Evolutionary conservation across 2,888 invertebrate species (phyloP).

Genomic region (Drosophila nigricruria): DNA sequence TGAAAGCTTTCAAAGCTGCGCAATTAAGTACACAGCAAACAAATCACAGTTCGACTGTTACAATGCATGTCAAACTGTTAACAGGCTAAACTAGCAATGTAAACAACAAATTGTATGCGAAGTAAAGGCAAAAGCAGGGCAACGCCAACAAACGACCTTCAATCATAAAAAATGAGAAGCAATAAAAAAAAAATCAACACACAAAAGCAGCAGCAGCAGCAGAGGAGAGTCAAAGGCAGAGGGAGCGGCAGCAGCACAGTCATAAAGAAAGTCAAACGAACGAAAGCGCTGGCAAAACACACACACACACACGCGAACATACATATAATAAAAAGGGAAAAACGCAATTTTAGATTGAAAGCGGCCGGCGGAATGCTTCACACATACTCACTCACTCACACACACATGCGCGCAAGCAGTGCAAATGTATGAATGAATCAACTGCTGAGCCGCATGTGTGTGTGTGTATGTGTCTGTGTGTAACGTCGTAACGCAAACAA

Average conservation of each 20-base stretch:
- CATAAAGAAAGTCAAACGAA: conserved; percentile 64
- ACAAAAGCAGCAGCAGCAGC: conserved; percentile 38
- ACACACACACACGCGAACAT: conserved; percentile 5
- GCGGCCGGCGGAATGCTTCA: conserved; percentile 34
- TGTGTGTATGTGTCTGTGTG: conserved; percentile 10
- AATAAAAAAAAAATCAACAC: conserved; percentile 56
- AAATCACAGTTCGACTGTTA: conserved; percentile 4
- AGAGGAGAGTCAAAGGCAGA: conserved; percentile 15
- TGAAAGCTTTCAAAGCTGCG: conserved; percentile 48
- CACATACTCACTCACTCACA: not conserved
- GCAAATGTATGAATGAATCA: conserved; percentile 73
- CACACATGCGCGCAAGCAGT: conserved; percentile 28
- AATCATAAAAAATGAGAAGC: conserved; percentile 65
- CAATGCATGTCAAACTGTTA: conserved; percentile 44
- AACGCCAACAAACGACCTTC: conserved; percentile 69
- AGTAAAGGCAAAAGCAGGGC: conserved; percentile 22
- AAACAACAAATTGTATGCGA: conserved; percentile 47
- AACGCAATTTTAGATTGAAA: conserved; percentile 68
- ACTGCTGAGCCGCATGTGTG: conserved; percentile 12
- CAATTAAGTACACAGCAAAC: conserved; percentile 24
- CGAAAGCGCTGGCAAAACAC: conserved; percentile 48
- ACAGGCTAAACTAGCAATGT: conserved; percentile 32
- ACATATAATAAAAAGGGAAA: conserved; percentile 47
- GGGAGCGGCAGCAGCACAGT: conserved; percentile 31
- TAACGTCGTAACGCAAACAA: conserved; percentile 49